Conservation (phyloP, 1,140 invertebrate genomes). For the Scaptomyza hsui region DNA sequence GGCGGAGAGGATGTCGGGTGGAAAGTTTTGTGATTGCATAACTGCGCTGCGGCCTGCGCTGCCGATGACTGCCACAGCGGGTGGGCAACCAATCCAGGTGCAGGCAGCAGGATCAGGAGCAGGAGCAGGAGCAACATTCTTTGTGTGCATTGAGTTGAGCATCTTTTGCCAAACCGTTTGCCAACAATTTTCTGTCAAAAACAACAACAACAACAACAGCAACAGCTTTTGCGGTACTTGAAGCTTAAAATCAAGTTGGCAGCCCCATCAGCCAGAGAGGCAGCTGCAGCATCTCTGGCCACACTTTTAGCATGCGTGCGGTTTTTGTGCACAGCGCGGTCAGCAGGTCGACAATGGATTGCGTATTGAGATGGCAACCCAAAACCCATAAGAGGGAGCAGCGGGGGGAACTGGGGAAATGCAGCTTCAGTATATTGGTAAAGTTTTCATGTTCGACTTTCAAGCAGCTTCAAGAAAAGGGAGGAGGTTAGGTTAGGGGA, state of each 20-base stretch:
- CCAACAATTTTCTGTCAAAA: constrained; percentile 69
- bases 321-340: constrained; percentile 53
- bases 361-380: constrained; percentile 10
- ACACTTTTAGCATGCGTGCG: constrained; percentile 74
- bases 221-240: constrained; percentile 55
- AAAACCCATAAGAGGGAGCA: constrained; percentile 2
- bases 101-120: constrained; percentile 11
- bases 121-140: constrained; percentile 42
- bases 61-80: constrained; percentile 32
- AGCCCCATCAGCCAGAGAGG: constrained; percentile 12
- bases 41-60: constrained; percentile 41
- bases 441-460: constrained; percentile 63
- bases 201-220: constrained; percentile 54
- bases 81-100: constrained; percentile 30
- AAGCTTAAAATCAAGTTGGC: constrained; percentile 38
- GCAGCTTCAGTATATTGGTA: constrained; percentile 67
- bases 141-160: constrained; percentile 44
- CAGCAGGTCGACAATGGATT: constrained; percentile 59
- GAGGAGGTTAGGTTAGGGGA: background rate
- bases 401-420: constrained; percentile 24
- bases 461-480: background rate
- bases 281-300: constrained; percentile 39
- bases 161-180: constrained; percentile 38
- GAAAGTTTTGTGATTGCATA: constrained; percentile 69
- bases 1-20: too few relatives aligned